These are phyloP conservation scores for Spinus pinus DNA, from an alignment of 2,797 vertebrate genomes.

Conservation along the genomic window DNA sequence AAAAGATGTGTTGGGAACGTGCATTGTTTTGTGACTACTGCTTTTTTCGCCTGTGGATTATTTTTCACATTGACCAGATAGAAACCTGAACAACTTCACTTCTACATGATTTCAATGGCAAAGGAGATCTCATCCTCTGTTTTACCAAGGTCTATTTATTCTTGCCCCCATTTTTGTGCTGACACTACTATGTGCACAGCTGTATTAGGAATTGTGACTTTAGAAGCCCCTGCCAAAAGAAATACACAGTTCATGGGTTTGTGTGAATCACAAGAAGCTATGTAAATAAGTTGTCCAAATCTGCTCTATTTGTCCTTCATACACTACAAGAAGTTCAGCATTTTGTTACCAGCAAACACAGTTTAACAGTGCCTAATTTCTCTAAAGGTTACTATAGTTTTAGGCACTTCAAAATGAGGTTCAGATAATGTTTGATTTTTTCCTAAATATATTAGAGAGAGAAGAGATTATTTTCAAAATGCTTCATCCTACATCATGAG, in stretches of 20 bases:
- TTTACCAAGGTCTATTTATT: not conserved
- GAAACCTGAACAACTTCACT: not conserved
- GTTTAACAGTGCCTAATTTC: not conserved
- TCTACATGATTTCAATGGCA: not conserved
- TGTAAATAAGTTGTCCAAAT: not conserved
- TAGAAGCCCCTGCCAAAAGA: not conserved
- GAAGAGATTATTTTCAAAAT: slow-evolving; percentile 9
- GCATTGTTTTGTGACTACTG: not conserved
- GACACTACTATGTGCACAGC: not conserved
- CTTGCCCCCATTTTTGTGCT: not conserved
- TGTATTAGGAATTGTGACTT: not conserved
- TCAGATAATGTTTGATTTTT: not conserved
- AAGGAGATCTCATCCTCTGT: not conserved
- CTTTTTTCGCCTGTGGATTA: not conserved
- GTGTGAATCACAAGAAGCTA: not conserved
- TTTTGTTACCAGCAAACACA: not conserved
- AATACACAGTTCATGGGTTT: rapidly evolving
- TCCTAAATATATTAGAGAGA: not conserved
- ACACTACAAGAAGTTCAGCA: not conserved
- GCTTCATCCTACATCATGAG: not conserved
- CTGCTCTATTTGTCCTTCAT: not conserved
- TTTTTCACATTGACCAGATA: not conserved
- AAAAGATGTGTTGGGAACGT: not conserved
- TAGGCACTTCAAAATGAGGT: not conserved
- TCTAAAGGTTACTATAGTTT: not conserved